These are phyloP conservation scores for Lepidotrigona ventralis DNA, from an alignment of 1,140 invertebrate genomes.

Conservation along the genomic window DNA sequence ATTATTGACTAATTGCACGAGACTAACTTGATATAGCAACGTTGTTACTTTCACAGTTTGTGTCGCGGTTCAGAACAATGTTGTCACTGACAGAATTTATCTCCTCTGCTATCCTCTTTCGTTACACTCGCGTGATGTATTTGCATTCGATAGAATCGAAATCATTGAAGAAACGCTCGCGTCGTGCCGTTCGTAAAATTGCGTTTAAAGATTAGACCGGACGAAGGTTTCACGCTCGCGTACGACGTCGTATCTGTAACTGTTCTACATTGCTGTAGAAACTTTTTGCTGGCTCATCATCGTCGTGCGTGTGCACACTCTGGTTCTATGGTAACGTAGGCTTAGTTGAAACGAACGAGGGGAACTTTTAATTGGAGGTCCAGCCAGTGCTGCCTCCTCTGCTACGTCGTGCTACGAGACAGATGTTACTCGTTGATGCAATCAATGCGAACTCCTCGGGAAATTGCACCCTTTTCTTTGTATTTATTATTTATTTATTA, in stretches of 20 bases:
- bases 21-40: no score
- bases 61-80: background rate
- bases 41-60: background rate
- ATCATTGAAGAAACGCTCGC: background rate
- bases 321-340: background rate
- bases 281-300: conserved; percentile 18
- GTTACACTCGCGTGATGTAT: no score
- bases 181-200: background rate
- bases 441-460: background rate
- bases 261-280: background rate
- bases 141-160: background rate
- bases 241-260: background rate
- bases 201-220: background rate
- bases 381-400: conserved; percentile 37
- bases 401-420: background rate
- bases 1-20: no score
- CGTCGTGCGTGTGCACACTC: background rate
- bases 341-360: background rate
- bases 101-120: background rate
- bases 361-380: conserved; percentile 21
- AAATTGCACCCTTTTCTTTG: background rate
- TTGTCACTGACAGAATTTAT: background rate
- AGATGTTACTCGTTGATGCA: background rate
- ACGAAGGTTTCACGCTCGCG: background rate
- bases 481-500: background rate